Conservation (phyloP, 2,113 vertebrate genomes). For the Macheiramphus alcinus region DNA sequence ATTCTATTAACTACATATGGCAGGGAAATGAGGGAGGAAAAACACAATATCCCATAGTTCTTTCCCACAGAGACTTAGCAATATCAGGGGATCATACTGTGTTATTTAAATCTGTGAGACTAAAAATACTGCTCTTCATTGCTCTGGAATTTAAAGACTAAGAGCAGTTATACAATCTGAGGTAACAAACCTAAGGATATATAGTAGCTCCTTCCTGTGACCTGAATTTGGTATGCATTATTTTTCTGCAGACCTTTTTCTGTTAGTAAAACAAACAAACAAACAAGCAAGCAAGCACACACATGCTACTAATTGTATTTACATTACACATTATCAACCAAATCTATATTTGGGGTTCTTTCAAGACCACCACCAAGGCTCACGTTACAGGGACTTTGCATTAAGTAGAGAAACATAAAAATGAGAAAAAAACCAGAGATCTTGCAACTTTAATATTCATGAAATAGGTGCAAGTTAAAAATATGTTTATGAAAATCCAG, state of each 20-base stretch:
- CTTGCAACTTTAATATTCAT: background rate
- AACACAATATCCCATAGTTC: background rate
- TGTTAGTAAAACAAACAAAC: constrained; percentile 44
- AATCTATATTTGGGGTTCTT: constrained; percentile 76
- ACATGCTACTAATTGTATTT: constrained; percentile 88
- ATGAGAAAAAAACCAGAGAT: background rate
- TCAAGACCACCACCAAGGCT: constrained; percentile 86
- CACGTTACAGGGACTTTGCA: constrained; percentile 39
- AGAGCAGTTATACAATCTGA: constrained; percentile 3
- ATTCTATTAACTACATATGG: background rate
- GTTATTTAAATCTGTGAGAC: constrained; percentile 42
- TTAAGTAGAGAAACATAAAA: constrained; percentile 12
- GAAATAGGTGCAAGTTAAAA: background rate
- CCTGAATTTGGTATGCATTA: constrained; percentile 47
- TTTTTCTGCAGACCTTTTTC: constrained; percentile 62
- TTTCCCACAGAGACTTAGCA: constrained; percentile 4
- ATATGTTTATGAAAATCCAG: background rate
- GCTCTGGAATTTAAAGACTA: constrained; percentile 32
- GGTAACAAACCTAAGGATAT: constrained; percentile 32
- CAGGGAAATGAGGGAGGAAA: background rate
- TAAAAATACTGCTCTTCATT: constrained; percentile 48
- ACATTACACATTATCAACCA: constrained; percentile 82
- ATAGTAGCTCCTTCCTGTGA: background rate
- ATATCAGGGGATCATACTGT: constrained; percentile 6
- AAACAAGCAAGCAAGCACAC: constrained; percentile 42